Evolutionary conservation across 1,140 invertebrate genomes (phyloP).

Genomic region (Penaeus chinensis): DNA sequence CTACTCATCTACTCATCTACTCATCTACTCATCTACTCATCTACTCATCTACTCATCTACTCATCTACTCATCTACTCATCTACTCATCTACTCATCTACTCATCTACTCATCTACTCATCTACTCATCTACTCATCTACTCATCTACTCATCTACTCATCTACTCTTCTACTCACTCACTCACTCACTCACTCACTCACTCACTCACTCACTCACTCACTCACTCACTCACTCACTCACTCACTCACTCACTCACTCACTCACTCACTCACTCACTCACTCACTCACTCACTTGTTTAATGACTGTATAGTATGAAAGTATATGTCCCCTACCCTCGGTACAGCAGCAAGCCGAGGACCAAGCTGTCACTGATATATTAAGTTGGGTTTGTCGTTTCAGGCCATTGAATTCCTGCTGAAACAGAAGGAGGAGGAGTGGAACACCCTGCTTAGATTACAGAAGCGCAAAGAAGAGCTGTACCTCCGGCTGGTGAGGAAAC

Average conservation of each 20-base stretch:
- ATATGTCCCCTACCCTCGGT: too few relatives aligned
- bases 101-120: too few relatives aligned
- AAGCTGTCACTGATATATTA: conserved; percentile 68
- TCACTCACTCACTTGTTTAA: conserved; percentile 37
- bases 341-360: too few relatives aligned
- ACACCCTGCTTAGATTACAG: conserved; percentile 80
- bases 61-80: too few relatives aligned
- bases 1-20: too few relatives aligned
- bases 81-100: too few relatives aligned
- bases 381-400: conserved; percentile 75
- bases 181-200: conserved; percentile 18
- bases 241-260: neutral
- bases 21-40: too few relatives aligned
- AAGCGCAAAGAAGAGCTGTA: conserved; percentile 84
- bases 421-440: conserved; percentile 87
- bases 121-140: too few relatives aligned
- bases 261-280: neutral
- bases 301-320: too few relatives aligned
- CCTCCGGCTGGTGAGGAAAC: conserved; percentile 66
- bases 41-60: too few relatives aligned
- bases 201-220: neutral
- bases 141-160: neutral
- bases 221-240: conserved; percentile 66
- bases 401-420: conserved; percentile 56
- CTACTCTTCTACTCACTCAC: conserved; percentile 47